phyloP scores from a whole-genome alignment of 2,888 invertebrate genomes.

The Encarsia formosa region DNA sequence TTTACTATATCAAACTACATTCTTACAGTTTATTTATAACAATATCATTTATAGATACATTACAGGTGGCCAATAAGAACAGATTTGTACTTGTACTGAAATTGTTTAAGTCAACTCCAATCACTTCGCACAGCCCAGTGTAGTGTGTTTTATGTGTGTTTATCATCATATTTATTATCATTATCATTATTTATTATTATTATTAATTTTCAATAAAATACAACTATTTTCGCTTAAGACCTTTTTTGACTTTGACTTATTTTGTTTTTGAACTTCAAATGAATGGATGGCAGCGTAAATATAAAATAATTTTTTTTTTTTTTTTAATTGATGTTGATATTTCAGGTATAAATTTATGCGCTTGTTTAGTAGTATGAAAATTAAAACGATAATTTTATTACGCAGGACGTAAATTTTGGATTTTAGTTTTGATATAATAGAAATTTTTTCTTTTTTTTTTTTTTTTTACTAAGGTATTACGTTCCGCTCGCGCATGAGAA shows the following conservation, averaged over 20 bases:
- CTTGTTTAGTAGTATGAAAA: too few relatives aligned
- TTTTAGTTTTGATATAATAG: conserved; percentile 48
- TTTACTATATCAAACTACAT: conserved; percentile 22
- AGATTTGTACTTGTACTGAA: conserved; percentile 53
- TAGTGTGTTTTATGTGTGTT: conserved; percentile 49
- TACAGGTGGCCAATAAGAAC: conserved; percentile 52
- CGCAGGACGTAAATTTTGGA: too few relatives aligned
- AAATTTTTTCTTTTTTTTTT: background rate
- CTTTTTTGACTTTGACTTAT: conserved; percentile 7
- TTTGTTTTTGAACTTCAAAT: conserved; percentile 27
- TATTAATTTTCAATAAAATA: conserved; percentile 47
- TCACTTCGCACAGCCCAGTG: conserved; percentile 52
- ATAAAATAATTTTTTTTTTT: conserved; percentile 35
- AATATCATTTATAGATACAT: conserved; percentile 41
- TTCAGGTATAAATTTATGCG: conserved; percentile 44
- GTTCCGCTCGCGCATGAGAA: conserved; percentile 15
- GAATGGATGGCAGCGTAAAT: conserved; percentile 48
- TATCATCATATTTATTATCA: conserved; percentile 7
- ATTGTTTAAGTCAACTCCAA: conserved; percentile 51
- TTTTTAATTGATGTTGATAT: conserved; percentile 38
- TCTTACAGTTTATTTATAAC: conserved; percentile 39
- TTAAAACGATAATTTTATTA: too few relatives aligned
- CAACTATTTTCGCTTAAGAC: conserved; percentile 33
- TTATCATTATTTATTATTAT: conserved; percentile 41
- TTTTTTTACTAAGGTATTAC: conserved; percentile 42